Conservation (phyloP, 2,888 invertebrate genomes). For the Cylindroiulus punctatus region DNA sequence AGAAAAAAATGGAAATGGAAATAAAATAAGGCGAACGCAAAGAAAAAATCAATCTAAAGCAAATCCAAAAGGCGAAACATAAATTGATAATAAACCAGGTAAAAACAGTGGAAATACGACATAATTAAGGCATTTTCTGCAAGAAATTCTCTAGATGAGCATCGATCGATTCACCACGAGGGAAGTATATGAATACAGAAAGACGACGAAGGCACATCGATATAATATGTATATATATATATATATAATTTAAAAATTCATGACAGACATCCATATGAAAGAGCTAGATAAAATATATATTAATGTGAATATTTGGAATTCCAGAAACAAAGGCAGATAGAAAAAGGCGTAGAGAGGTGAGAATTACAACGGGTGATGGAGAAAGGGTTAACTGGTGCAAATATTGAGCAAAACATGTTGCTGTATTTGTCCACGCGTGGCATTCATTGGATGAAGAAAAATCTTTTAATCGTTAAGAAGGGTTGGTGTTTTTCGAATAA, state of each 20-base stretch:
- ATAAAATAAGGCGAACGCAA: constrained; percentile 52
- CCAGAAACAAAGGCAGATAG: constrained; percentile 34
- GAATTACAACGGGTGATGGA: constrained; percentile 16
- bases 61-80: constrained; percentile 9
- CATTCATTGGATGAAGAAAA: constrained; percentile 37
- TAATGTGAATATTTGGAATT: constrained; percentile 36
- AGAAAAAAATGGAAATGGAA: constrained; percentile 56
- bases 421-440: constrained; percentile 17
- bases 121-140: constrained; percentile 45
- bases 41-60: constrained; percentile 39
- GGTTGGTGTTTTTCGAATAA: constrained; percentile 9
- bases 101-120: constrained; percentile 43
- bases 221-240: not conserved
- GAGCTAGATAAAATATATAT: constrained; percentile 37
- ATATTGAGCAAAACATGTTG: constrained; percentile 15
- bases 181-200: constrained; percentile 40
- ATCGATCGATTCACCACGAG: constrained; percentile 31
- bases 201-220: constrained; percentile 44
- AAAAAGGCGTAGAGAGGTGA: constrained; percentile 30
- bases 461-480: not conserved
- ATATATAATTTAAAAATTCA: constrained; percentile 39
- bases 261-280: constrained; percentile 45
- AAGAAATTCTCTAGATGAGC: constrained; percentile 37
- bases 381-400: constrained; percentile 24
- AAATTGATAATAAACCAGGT: not conserved